phyloP scores from a whole-genome alignment of 2,888 invertebrate genomes.

The Pammene fasciana region DNA sequence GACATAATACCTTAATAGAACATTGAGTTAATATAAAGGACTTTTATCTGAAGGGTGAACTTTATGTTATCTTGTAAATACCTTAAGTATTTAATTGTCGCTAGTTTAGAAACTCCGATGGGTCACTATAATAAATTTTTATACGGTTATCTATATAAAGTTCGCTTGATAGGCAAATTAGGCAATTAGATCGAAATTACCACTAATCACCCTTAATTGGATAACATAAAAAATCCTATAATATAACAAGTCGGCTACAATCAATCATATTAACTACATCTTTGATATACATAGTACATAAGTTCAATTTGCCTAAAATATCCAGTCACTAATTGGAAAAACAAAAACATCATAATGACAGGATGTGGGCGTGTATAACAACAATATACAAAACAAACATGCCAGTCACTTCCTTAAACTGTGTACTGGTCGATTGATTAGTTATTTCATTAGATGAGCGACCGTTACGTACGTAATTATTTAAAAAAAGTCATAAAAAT shows the following conservation, averaged over 20 bases:
- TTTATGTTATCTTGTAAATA: too few relatives aligned
- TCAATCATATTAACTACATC: neutral
- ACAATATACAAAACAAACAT: neutral
- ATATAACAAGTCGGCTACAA: neutral
- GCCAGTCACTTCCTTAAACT: constrained; percentile 16
- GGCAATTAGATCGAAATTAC: neutral
- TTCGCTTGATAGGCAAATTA: too few relatives aligned
- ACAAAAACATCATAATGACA: constrained; percentile 17
- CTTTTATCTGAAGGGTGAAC: too few relatives aligned
- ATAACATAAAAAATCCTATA: neutral
- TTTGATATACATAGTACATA: neutral
- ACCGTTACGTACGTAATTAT: neutral
- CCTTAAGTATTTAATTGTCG: too few relatives aligned
- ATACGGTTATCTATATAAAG: too few relatives aligned
- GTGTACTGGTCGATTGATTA: neutral
- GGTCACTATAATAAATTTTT: too few relatives aligned
- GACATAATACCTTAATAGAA: too few relatives aligned
- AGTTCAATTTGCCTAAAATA: constrained; percentile 9
- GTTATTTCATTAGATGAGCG: neutral
- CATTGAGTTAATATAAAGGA: too few relatives aligned
- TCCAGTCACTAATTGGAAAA: constrained; percentile 5
- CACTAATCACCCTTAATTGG: neutral
- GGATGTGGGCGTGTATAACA: constrained; percentile 11
- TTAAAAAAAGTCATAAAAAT: too few relatives aligned
- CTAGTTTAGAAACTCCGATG: too few relatives aligned